Evolutionary conservation across 2,888 invertebrate genomes (phyloP), one percentile per base, ranked within the genome.

Genomic region (Drosophila nr. perissopoda): DNA sequence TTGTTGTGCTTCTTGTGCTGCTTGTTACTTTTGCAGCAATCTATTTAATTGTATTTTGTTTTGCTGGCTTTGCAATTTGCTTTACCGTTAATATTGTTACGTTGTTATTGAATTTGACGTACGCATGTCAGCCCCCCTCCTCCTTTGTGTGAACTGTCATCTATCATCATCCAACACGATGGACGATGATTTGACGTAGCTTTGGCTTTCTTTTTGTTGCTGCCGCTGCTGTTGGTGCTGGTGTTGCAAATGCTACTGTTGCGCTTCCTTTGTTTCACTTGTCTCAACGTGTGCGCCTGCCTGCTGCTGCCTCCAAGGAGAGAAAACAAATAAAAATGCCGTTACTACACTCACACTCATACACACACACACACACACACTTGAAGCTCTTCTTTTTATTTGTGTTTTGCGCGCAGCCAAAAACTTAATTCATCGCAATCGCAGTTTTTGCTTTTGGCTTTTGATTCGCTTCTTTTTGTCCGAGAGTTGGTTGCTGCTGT

Each of bases 351-450:
- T 62, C 54, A 46, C 29, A 49, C 33, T 66, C 58, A 52, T 42
- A 58, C 36, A 46, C 40, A 40, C n/a, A 70, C 34, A 66, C 21
- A 58, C 36, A 46, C 40, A 40, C n/a, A 70, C 34, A 66, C 21
- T 62, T 58, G 13, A 61, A 66, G 59, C 72, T 73, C 53, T 69
- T 54, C 42, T 27, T 65, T 53, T 58, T 57, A 57, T 65, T 42
- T 49, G 62, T 51, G 65, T 74, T 74, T 72, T 70, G 76, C 71
- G 76, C 76, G 67, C 78, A 70, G 70, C 62, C 81, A 76, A 81
- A 74, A 85, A 82, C 71, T 88, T 87, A 89, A 89, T 88, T 88
- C 83, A 83, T 76, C 71, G 79, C 82, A 81, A 77, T 78, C 72
- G 70, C 70, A 82, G 83, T 81, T 85, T 83, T 83, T 83, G 59